A percentile compares a stretch with the other conserved stretches of the same genome.
Conservation (phyloP, 2,888 invertebrate species). For the Ennomos quercinarius region DNA sequence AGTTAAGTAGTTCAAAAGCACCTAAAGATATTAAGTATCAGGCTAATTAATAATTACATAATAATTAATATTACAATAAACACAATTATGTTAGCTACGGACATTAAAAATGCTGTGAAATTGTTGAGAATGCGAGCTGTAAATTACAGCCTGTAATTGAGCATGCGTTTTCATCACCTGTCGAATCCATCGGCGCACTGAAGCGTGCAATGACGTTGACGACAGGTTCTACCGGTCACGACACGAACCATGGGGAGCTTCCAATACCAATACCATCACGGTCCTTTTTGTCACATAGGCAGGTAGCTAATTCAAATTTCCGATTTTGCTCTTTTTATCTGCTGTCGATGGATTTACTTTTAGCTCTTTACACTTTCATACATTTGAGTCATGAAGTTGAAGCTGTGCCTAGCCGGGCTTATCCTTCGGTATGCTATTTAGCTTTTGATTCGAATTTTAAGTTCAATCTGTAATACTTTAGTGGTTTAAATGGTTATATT, state of each 20-base stretch:
- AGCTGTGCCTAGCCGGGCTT: too few relatives aligned
- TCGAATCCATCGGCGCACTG: conserved; percentile 68
- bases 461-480: too few relatives aligned
- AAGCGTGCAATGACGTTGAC: conserved; percentile 62
- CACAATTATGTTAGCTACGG: too few relatives aligned
- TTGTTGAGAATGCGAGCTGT: conserved; percentile 3
- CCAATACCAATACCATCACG: conserved; percentile 61
- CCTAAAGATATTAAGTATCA: too few relatives aligned
- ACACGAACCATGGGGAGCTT: conserved; percentile 48
- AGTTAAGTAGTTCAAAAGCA: too few relatives aligned
- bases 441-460: too few relatives aligned
- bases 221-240: conserved; percentile 49
- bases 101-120: neutral
- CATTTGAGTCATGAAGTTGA: too few relatives aligned
- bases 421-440: too few relatives aligned
- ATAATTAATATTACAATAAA: conserved; percentile 21
- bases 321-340: conserved; percentile 22
- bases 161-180: conserved; percentile 58
- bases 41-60: conserved; percentile 4
- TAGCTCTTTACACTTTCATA: too few relatives aligned
- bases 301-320: neutral
- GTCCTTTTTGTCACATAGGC: conserved; percentile 46
- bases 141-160: too few relatives aligned
- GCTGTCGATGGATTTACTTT: neutral
- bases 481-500: too few relatives aligned